phyloP scores from a whole-genome alignment of 1,140 invertebrate species.

The Ips typographus region DNA sequence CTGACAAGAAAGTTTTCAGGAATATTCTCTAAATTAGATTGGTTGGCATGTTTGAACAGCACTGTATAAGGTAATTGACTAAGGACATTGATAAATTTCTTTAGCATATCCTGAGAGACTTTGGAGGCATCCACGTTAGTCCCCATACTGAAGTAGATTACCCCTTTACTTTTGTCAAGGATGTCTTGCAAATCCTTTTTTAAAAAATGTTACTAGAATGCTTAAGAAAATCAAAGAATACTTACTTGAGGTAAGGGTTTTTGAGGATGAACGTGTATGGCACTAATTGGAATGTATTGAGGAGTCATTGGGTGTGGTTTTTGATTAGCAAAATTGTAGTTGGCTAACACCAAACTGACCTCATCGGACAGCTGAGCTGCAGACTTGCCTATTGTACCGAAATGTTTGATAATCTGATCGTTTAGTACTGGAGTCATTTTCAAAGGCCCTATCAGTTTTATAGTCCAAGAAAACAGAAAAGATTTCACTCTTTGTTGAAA shows the following conservation, averaged over 20 bases:
- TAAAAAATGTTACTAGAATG: slow-evolving; percentile 3
- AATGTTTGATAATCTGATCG: slow-evolving; percentile 25
- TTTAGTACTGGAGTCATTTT: not conserved
- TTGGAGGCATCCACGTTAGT: slow-evolving; percentile 58
- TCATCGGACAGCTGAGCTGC: slow-evolving; percentile 45
- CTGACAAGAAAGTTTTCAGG: slow-evolving; percentile 62
- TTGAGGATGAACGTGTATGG: slow-evolving; percentile 53
- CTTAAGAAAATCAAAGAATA: not conserved
- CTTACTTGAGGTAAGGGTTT: slow-evolving; percentile 50
- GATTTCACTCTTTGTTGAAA: slow-evolving; percentile 32
- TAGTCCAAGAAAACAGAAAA: slow-evolving; percentile 10
- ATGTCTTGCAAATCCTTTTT: slow-evolving; percentile 52
- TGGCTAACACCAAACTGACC: slow-evolving; percentile 56
- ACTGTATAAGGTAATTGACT: slow-evolving; percentile 57
- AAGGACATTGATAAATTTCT: slow-evolving; percentile 55
- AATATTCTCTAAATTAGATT: slow-evolving; percentile 54
- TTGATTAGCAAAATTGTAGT: slow-evolving; percentile 53
- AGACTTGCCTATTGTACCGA: slow-evolving; percentile 11
- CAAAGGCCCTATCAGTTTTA: not conserved
- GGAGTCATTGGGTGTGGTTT: slow-evolving; percentile 53
- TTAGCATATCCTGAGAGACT: slow-evolving; percentile 54
- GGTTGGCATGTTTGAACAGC: slow-evolving; percentile 59
- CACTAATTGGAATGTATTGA: slow-evolving; percentile 54
- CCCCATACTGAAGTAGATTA: slow-evolving; percentile 61
- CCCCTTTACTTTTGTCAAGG: slow-evolving; percentile 55